Evolutionary conservation across 1,140 invertebrate genomes (phyloP), one percentile per base, ranked within the genome.

Genomic region (Sycophila sp.): DNA sequence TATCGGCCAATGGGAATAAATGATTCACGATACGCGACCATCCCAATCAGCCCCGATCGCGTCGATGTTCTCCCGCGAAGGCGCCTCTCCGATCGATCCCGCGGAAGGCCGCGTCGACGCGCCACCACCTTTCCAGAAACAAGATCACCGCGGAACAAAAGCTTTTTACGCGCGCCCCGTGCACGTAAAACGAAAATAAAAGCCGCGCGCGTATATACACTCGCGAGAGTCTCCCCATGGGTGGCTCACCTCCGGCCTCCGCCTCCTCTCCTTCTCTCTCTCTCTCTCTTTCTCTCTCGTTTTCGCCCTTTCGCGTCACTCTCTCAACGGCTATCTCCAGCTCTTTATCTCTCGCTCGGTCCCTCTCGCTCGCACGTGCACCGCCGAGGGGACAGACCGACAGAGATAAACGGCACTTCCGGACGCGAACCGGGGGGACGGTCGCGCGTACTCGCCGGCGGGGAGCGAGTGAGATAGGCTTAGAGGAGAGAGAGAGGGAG

Each of bases 321-420:
- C 62, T 53, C 47, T 45, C 60, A 56, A 59, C 71, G 36, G 30
- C 53, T 68, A 64, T 62, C 59, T 68, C 34, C 26, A 19, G 58
- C 63, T 66, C 67, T 69, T 53, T 69, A 53, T 75, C 72, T 63
- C 72, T 74, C 62, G 56, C 65, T 65, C 55, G 47, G 63, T 36
- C 32, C 32, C 22, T 19, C 60, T 65, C 63, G 36, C 42, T 63
- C 65, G 62, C 62, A 24, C 59, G 11, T 32, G 36, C 45, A 17
- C 26, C n/a, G n/a, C n/a, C 77, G 80, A 79, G 81, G 83, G 83
- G 83, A 85, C 84, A 85, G 77, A 81, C 83, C 78, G 81, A 85
- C 83, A 83, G 81, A 85, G 83, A 86, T 85, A 86, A 85, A 86
- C 81, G 82, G 80, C 80, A 82, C 82, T 86, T 85, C 83, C 84